These are phyloP conservation scores for Tretioscincus oriximinensis DNA, from an alignment of 2,113 vertebrate species.

Conservation along the genomic window DNA sequence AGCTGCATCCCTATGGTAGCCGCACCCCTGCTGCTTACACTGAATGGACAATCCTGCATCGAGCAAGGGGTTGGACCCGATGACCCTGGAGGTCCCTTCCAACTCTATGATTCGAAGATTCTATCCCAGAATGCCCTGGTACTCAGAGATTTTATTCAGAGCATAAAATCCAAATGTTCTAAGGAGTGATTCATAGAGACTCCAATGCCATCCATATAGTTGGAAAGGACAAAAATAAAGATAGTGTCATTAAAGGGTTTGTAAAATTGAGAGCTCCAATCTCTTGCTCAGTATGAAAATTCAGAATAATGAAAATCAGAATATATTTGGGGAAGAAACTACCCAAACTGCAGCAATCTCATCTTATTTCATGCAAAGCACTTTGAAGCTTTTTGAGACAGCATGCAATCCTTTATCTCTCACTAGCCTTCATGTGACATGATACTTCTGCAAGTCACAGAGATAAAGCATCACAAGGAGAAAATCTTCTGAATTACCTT, in stretches of 20 bases:
- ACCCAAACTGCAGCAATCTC: constrained; percentile 28
- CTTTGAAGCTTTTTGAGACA: constrained; percentile 51
- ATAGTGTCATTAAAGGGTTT: background rate
- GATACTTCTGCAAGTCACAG: constrained; percentile 41
- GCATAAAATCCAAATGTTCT: background rate
- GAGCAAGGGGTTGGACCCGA: too few species aligned
- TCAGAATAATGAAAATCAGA: constrained; percentile 8
- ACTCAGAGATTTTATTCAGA: too few species aligned
- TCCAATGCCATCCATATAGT: background rate
- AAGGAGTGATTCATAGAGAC: background rate
- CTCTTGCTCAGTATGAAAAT: background rate
- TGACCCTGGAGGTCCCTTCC: too few species aligned
- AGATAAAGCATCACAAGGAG: constrained; percentile 41
- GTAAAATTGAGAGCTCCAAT: background rate
- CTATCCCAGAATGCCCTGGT: too few species aligned
- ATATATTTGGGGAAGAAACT: constrained; percentile 1
- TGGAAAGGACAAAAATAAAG: background rate
- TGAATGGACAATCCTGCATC: too few species aligned
- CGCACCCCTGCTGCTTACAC: too few species aligned
- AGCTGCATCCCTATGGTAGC: too few species aligned
- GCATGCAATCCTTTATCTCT: constrained; percentile 26
- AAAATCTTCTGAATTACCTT: constrained; percentile 44
- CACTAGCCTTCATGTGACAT: constrained; percentile 31
- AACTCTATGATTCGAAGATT: too few species aligned
- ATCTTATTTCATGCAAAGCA: constrained; percentile 51